phyloP scores from a whole-genome alignment of 2,888 invertebrate genomes.

The Chironomus riparius region DNA sequence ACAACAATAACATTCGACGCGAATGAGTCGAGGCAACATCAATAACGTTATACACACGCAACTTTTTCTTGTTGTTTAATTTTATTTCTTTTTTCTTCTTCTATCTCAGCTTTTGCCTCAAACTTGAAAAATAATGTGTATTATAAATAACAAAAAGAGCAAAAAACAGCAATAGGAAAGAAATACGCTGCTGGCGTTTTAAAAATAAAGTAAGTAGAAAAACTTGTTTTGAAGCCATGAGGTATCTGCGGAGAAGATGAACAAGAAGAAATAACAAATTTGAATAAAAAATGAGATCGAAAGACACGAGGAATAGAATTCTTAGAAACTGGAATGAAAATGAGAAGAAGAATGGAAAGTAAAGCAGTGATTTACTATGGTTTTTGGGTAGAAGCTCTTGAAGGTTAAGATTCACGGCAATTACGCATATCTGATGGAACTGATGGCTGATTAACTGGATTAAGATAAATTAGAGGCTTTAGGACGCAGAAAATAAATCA shows the following conservation, averaged over 20 bases:
- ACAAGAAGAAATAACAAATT: not conserved
- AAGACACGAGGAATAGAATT: not conserved
- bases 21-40: not conserved
- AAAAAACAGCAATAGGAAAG: too few species aligned
- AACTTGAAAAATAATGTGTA: not conserved
- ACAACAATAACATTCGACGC: too few species aligned
- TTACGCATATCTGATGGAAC: too few species aligned
- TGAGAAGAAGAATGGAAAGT: not conserved
- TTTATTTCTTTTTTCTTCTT: not conserved
- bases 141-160: not conserved
- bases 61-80: not conserved
- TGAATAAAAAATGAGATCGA: not conserved
- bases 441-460: too few species aligned
- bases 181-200: not conserved
- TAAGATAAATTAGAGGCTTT: too few species aligned
- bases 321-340: not conserved
- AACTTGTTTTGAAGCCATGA: not conserved
- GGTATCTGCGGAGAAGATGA: not conserved
- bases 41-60: conserved; percentile 2
- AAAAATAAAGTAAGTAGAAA: not conserved
- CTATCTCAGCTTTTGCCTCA: not conserved
- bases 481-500: too few species aligned
- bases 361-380: not conserved
- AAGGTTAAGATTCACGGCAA: too few species aligned
- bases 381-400: too few species aligned